These are phyloP conservation scores for Craniophora ligustri DNA, from an alignment of 2,888 invertebrate genomes.

Conservation along the genomic window DNA sequence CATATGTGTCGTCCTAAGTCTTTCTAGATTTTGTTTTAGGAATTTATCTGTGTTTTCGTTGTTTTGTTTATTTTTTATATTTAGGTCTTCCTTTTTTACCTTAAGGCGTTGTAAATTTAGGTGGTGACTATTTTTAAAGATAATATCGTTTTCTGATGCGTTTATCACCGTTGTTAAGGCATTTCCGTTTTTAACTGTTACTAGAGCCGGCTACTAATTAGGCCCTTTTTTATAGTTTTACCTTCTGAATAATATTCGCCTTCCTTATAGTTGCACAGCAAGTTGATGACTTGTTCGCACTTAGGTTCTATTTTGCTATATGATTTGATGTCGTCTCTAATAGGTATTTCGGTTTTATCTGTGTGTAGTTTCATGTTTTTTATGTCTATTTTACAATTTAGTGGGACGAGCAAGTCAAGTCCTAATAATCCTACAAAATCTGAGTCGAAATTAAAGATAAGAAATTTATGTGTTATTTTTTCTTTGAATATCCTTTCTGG, in stretches of 20 bases:
- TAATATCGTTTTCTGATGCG: constrained; percentile 19
- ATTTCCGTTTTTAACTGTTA: constrained; percentile 40
- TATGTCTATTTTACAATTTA: constrained; percentile 49
- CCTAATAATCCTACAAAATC: constrained; percentile 53
- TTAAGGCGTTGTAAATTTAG: constrained; percentile 14
- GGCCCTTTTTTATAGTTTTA: constrained; percentile 27
- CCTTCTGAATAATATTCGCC: constrained; percentile 30
- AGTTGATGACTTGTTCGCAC: constrained; percentile 40
- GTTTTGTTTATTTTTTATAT: not conserved
- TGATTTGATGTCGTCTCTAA: constrained; percentile 44
- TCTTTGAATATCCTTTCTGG: constrained; percentile 39
- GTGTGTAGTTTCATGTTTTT: constrained; percentile 47
- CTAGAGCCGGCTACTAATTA: constrained; percentile 36
- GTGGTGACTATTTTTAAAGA: constrained; percentile 22
- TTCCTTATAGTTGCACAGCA: constrained; percentile 42
- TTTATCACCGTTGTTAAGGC: constrained; percentile 39
- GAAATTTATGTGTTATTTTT: constrained; percentile 50
- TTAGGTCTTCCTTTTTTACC: not conserved
- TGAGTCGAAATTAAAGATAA: constrained; percentile 53
- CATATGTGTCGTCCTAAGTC: constrained; percentile 43
- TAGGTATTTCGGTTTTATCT: constrained; percentile 32
- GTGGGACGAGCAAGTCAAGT: constrained; percentile 38
- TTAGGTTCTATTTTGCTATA: constrained; percentile 24
- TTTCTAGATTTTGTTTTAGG: constrained; percentile 33
- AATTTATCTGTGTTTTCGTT: constrained; percentile 1